Base-by-base conservation (phyloP, 1,140 invertebrate species). In the Pomacea maculata region DNA sequence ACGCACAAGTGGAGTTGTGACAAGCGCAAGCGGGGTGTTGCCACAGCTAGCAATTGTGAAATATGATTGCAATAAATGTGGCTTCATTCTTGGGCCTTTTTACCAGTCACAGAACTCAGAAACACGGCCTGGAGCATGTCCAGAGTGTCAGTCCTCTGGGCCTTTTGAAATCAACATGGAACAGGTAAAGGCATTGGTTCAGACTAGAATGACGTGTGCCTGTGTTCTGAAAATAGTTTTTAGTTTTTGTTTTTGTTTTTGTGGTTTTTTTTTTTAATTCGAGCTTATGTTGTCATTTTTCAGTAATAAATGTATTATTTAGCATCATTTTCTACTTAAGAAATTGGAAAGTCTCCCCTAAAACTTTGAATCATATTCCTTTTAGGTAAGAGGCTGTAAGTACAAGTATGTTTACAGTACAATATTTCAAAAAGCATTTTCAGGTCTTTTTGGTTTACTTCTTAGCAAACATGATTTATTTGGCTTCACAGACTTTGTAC, bases 11-110 rank as follows among this genome's bases (percentile, higher is more conserved):
- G 99, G 98, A 68, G 98, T 99, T 11, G 97, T 99, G 2, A 98
- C 98, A 0, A 95, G 96, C 2, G 96, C 97, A 7, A 99, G 98
- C 0, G 96, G 97, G 19, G 97, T 99, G 21, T 90, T 99, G 45
- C 99, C 99, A 0, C 98, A 99, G 90, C 92, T 99, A 12, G 97
- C 96, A 11, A 93, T 99, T 19, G 95, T 99, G 45, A 99, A 99
- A 91, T 99, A 98, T 91, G 97, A 99, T 91, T 99, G 99, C 94
- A 95, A 95, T 82, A 96, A 97, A 89, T 99, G 99, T 92, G 95
- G 95, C 63, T 98, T 96, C 90, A 93, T 99, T 55, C 92, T 99
- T 72, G 99, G 99, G 10, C 99, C 99, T 0, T 99, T 98, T 91
- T 95, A 97, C 52, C 98, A 99, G 92, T 94, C 95, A 0, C 96